A percentile compares a stretch with the other conserved stretches of the same genome.
phyloP scores from a whole-genome alignment of 2,113 vertebrate species.

The Pygoscelis antarcticus region DNA sequence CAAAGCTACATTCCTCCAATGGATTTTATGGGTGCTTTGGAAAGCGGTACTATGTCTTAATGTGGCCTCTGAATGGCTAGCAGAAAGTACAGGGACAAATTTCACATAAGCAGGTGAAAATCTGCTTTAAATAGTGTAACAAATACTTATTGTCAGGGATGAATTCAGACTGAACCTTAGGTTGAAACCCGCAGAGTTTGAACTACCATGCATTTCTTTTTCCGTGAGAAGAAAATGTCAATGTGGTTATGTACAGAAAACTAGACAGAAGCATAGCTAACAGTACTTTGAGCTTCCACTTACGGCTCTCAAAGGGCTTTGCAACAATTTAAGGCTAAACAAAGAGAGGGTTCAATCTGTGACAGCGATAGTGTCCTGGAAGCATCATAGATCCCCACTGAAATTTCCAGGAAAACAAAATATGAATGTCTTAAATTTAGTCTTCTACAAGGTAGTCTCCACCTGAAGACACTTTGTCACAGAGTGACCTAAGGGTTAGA shows the following conservation, averaged over 20 bases:
- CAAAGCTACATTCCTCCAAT: background rate
- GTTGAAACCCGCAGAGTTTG: background rate
- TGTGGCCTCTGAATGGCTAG: background rate
- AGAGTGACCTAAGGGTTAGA: background rate
- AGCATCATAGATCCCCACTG: background rate
- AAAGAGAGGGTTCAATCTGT: background rate
- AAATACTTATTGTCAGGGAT: background rate
- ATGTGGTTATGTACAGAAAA: background rate
- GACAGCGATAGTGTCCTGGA: background rate
- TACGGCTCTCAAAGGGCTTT: background rate
- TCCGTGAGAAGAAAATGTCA: background rate
- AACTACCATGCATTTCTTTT: background rate
- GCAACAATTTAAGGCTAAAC: background rate
- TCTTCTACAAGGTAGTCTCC: background rate
- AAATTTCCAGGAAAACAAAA: background rate
- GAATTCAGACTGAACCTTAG: background rate
- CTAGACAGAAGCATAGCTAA: background rate
- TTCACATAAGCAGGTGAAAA: background rate
- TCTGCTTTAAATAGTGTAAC: background rate
- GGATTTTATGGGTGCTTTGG: background rate
- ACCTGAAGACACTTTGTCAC: background rate
- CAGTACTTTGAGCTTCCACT: background rate
- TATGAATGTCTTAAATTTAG: background rate
- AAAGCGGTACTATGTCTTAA: accelerated
- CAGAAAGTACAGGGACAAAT: background rate